A percentile compares a stretch with the other conserved stretches of the same genome.
phyloP scores from a whole-genome alignment of 2,113 vertebrate species.

The Bagarius yarrelli region DNA sequence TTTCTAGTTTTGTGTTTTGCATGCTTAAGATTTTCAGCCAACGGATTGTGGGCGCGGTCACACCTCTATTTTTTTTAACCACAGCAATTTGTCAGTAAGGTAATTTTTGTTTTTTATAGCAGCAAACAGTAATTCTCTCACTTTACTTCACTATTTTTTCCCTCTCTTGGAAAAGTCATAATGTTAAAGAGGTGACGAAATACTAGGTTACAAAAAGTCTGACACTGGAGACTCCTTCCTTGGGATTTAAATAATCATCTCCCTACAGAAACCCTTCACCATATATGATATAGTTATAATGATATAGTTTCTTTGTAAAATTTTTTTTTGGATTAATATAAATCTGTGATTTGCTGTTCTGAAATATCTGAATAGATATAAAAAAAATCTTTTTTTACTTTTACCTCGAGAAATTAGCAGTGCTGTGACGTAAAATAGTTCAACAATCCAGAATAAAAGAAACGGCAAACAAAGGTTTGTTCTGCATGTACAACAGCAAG shows the following conservation, averaged over 20 bases:
- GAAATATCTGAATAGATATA: too few relatives aligned
- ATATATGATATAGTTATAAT: too few relatives aligned
- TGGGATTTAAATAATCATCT: background rate
- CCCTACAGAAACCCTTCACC: too few relatives aligned
- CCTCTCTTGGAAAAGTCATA: background rate
- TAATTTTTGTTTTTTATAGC: background rate
- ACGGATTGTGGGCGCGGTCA: too few relatives aligned
- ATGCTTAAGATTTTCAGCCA: too few relatives aligned
- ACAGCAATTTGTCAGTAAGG: background rate
- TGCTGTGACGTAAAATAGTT: background rate
- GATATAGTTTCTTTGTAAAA: too few relatives aligned
- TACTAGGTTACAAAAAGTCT: background rate
- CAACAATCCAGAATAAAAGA: background rate
- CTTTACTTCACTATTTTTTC: background rate
- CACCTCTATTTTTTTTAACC: too few relatives aligned
- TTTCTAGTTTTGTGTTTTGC: too few relatives aligned
- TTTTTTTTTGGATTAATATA: background rate
- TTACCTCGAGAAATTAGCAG: too few relatives aligned
- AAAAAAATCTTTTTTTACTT: too few relatives aligned
- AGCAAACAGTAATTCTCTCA: background rate
- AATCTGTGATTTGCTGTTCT: background rate
- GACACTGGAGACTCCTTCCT: constrained; percentile 2
- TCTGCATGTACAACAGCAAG: background rate
- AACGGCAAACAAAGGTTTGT: background rate
- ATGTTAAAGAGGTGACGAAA: background rate